A percentile compares a stretch with the other conserved stretches of the same genome.
Evolutionary conservation across 2,113 vertebrate genomes (phyloP).

Genomic region (Ictalurus punctatus): DNA sequence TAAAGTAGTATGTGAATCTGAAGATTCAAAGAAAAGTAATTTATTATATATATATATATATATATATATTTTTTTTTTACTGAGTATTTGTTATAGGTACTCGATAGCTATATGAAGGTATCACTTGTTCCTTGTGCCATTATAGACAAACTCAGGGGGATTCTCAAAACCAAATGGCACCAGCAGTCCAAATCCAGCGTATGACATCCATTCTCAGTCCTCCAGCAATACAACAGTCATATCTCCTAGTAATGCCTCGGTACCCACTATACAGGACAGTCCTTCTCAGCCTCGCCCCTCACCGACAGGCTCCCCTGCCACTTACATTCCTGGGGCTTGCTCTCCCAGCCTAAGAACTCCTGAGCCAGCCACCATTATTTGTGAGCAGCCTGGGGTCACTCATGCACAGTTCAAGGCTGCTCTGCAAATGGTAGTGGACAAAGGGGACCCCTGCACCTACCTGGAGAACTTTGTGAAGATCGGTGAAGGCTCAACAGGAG

Average conservation of each 20-base stretch:
- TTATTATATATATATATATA: not conserved
- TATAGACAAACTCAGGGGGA: conserved; percentile 46
- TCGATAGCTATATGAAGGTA: not conserved
- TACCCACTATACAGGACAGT: conserved; percentile 54
- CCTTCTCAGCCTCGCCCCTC: conserved; percentile 64
- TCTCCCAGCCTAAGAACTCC: conserved; percentile 73
- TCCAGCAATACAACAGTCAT: conserved; percentile 36
- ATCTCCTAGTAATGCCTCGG: not conserved
- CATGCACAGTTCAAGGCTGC: conserved; percentile 90
- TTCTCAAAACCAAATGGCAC: conserved; percentile 59
- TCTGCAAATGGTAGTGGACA: conserved; percentile 89
- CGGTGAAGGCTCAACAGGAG: conserved; percentile 90
- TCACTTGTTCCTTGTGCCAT: not conserved
- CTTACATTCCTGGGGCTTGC: conserved; percentile 69
- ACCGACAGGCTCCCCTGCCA: conserved; percentile 70
- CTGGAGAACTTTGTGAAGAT: conserved; percentile 92
- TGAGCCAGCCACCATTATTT: conserved; percentile 54
- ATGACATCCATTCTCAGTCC: conserved; percentile 19
- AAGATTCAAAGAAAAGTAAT: not conserved
- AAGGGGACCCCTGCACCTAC: conserved; percentile 78
- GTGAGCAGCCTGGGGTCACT: conserved; percentile 74
- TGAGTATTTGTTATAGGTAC: not conserved
- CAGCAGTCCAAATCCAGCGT: conserved; percentile 58
- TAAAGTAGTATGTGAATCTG: not conserved
- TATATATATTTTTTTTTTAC: not conserved